Percentiles rank a stretch among this genome's conserved stretches.
phyloP scores from a whole-genome alignment of 2,888 invertebrate species.

The Oligia strigilis region DNA sequence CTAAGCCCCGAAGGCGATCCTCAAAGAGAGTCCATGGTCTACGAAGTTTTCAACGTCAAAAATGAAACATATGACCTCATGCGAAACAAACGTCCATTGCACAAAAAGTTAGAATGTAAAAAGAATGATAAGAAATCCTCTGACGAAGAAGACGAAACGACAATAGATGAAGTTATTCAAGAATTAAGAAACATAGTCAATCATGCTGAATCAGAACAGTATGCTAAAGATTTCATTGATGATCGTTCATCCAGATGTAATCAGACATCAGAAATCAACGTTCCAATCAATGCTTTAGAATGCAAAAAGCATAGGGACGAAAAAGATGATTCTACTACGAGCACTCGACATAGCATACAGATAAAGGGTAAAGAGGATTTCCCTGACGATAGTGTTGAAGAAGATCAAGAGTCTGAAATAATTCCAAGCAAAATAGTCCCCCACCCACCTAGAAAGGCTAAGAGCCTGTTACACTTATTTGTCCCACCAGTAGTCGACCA shows the following conservation, averaged over 20 bases:
- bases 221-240: constrained; percentile 83
- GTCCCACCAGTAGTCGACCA: constrained; percentile 92
- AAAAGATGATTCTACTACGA: constrained; percentile 90
- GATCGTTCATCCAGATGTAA: constrained; percentile 83
- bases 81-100: constrained; percentile 84
- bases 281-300: constrained; percentile 80
- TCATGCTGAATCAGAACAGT: constrained; percentile 94
- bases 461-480: constrained; percentile 93
- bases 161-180: constrained; percentile 96
- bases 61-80: constrained; percentile 90
- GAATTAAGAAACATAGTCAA: constrained; percentile 96
- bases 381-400: constrained; percentile 86
- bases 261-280: constrained; percentile 85
- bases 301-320: constrained; percentile 80
- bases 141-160: constrained; percentile 94
- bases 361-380: constrained; percentile 87
- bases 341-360: constrained; percentile 89
- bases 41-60: constrained; percentile 91
- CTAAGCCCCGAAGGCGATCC: constrained; percentile 93
- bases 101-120: constrained; percentile 83
- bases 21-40: constrained; percentile 91
- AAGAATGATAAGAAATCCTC: constrained; percentile 84
- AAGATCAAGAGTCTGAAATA: constrained; percentile 92
- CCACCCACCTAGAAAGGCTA: constrained; percentile 94
- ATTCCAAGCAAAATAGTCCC: constrained; percentile 95